Evolutionary conservation across 64 coral and sea anemone species (phyloP), one percentile per base, ranked within the genome.

Genomic region (Dendronephthya gigantea): DNA sequence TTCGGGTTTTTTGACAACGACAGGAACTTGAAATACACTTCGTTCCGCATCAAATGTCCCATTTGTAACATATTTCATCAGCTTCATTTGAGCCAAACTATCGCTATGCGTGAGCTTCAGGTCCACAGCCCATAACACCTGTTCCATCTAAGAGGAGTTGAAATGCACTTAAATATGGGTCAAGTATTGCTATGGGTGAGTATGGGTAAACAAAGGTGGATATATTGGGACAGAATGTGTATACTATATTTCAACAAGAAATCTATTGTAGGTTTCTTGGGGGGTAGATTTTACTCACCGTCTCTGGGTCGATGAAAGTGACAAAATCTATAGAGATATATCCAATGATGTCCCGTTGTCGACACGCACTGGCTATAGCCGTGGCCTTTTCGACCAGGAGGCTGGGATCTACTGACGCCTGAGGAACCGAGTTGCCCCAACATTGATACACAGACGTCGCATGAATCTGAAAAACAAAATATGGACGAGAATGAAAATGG

Each of bases 281-380:
- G n/a, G 41, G 49, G 8, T 19, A 15, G 22, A 68, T 35, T 49
- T 23, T 11, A 87, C 90, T 83, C 83, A 97, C 94, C 82, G 91
- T 91, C 45, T 89, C 83, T n/a, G 94, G 91, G 86, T 97, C 91
- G 51, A 97, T 97, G 82, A 97, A 97, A 30, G 94, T 97, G 9
- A 97, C 89, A 49, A 97, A 97, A 59, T 97, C 94, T 14, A 93
- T 92, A 1, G 94, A 93, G 39, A 97, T 90, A 87, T 97, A 90
- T 79, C 94, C 94, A 29, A 97, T 72, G 48, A 97, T 89, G 3
- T 89, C 91, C 33, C 94, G 94, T 29, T 86, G 89, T 43, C 88
- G 92, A 69, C 94, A 97, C 23, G 91, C 89, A 48, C 47, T 81
- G 55, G 91, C 56, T n/a, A 93, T 84, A 13, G 88, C 88, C 16